These are phyloP conservation scores for Lepidochrysops patricia DNA, from an alignment of 2,888 invertebrate genomes.

Conservation along the genomic window DNA sequence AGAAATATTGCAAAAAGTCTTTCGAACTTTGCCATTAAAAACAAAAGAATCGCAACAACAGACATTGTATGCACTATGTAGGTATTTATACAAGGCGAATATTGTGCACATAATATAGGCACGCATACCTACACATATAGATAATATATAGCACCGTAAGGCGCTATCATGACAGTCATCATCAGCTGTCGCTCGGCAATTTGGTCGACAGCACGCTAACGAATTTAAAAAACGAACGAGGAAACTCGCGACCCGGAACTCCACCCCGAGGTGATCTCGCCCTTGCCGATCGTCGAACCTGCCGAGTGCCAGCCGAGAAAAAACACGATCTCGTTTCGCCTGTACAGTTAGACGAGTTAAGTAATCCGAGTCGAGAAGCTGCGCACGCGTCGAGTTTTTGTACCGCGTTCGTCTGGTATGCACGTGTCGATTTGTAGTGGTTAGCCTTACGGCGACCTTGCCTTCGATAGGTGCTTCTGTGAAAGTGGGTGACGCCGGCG, in stretches of 20 bases:
- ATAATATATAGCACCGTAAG: no score
- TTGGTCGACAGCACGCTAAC: constrained; percentile 12
- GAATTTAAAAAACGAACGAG: constrained; percentile 16
- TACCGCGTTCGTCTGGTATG: constrained; percentile 54
- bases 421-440: constrained; percentile 66
- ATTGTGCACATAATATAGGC: no score
- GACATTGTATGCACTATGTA: no score
- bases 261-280: constrained; percentile 40
- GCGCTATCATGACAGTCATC: no score
- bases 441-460: constrained; percentile 73
- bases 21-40: no score
- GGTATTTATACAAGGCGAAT: no score
- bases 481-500: constrained; percentile 61
- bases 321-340: constrained; percentile 67
- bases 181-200: constrained; percentile 11
- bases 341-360: constrained; percentile 70
- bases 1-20: no score
- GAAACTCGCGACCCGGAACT: constrained; percentile 29
- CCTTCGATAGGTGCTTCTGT: constrained; percentile 48
- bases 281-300: constrained; percentile 62
- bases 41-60: no score
- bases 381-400: constrained; percentile 70
- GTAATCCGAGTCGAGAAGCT: constrained; percentile 70
- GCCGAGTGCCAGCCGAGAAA: constrained; percentile 57
- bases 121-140: no score